Percentiles rank a stretch among this genome's conserved stretches.
These are phyloP conservation scores for Euura lappo DNA, from an alignment of 1,140 invertebrate species.

Conservation along the genomic window DNA sequence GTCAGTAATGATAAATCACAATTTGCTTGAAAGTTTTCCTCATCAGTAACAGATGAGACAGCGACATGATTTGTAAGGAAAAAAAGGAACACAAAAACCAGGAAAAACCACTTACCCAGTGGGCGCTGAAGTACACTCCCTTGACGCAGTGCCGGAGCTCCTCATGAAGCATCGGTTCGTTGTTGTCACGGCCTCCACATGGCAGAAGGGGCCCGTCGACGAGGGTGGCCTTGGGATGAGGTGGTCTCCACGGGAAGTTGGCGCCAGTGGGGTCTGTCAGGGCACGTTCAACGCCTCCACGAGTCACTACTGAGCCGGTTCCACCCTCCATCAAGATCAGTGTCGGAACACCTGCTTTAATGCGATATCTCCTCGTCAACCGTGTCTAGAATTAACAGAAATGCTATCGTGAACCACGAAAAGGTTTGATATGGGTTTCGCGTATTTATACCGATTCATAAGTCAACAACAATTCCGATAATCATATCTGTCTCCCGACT, in stretches of 20 bases:
- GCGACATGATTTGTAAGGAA: too few species aligned
- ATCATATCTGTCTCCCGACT: too few species aligned
- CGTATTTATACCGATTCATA: too few species aligned
- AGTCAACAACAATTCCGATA: too few species aligned
- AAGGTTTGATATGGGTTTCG: too few species aligned
- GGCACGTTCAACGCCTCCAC: conserved; percentile 72
- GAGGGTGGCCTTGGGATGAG: conserved; percentile 64
- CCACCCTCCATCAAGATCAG: conserved; percentile 73
- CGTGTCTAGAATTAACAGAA: conserved; percentile 60
- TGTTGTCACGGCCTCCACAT: conserved; percentile 59
- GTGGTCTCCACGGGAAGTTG: conserved; percentile 76
- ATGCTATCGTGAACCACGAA: too few species aligned
- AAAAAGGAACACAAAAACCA: too few species aligned
- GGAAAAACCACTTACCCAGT: conserved; percentile 70
- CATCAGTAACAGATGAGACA: too few species aligned
- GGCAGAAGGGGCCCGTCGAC: conserved; percentile 68
- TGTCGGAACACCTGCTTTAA: conserved; percentile 76
- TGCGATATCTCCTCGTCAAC: conserved; percentile 73
- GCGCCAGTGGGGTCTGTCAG: conserved; percentile 70
- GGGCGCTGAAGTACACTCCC: conserved; percentile 82
- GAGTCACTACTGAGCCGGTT: conserved; percentile 66
- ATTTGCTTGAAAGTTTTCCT: too few species aligned
- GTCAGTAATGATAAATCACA: too few species aligned
- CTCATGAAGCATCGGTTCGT: conserved; percentile 62
- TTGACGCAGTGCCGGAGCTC: conserved; percentile 68